Percentiles rank a stretch among this genome's conserved stretches.
Conservation (phyloP, 2,888 invertebrate species). For the Oxycera nigricornis region DNA sequence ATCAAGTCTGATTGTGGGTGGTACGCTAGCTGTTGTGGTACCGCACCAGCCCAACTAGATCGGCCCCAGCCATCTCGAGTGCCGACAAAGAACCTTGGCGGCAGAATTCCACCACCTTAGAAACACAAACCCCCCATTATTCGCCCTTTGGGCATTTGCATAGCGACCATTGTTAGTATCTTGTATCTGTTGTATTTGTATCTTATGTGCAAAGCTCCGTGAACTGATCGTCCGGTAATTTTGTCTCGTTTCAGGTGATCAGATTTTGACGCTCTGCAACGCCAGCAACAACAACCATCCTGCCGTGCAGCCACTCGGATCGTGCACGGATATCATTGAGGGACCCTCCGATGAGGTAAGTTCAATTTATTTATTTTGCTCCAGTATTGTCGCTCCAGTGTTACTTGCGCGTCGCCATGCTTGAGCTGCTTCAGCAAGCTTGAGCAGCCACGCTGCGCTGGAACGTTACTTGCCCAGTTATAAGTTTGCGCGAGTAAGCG, state of each 20-base stretch:
- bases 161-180: slow-evolving; percentile 1
- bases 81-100: slow-evolving; percentile 7
- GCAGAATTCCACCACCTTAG: background rate
- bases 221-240: slow-evolving; percentile 29
- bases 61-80: background rate
- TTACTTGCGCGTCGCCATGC: background rate
- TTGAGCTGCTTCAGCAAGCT: background rate
- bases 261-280: slow-evolving; percentile 45
- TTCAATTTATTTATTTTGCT: slow-evolving; percentile 18
- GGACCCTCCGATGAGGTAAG: slow-evolving; percentile 45
- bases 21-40: background rate
- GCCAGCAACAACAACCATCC: slow-evolving; percentile 43
- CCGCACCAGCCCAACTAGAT: background rate
- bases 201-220: slow-evolving; percentile 8
- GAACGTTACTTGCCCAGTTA: slow-evolving; percentile 21
- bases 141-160: background rate
- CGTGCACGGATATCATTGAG: slow-evolving; percentile 42
- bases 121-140: background rate
- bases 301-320: slow-evolving; percentile 40
- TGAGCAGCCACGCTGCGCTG: background rate
- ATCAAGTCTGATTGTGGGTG: background rate
- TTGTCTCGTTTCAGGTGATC: slow-evolving; percentile 46
- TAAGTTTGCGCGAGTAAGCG: background rate
- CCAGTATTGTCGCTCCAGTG: background rate
- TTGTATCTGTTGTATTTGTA: slow-evolving; percentile 17